Conservation (phyloP, 2,113 vertebrate genomes). For the Otus sunia region DNA sequence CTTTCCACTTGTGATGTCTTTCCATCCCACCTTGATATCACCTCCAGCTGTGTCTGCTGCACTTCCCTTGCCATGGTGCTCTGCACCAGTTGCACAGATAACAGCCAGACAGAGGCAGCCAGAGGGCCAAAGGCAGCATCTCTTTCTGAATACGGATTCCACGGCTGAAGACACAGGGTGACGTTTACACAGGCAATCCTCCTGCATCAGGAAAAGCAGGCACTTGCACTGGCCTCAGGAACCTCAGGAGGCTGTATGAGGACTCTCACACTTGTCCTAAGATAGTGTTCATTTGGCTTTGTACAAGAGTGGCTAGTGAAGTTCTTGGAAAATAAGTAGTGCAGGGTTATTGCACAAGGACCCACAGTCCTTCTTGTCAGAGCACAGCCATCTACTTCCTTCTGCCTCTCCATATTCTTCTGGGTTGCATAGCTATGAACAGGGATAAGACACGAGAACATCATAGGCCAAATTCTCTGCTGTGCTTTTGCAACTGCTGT, state of each 20-base stretch:
- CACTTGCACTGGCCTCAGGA: neutral
- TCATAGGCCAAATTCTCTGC: neutral
- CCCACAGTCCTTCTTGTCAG: neutral
- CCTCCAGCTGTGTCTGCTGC: slow-evolving; percentile 35
- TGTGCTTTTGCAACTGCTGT: neutral
- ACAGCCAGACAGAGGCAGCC: neutral
- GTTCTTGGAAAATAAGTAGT: neutral
- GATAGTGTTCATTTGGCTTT: neutral
- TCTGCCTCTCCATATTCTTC: neutral
- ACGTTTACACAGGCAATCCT: neutral
- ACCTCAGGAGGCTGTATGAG: neutral
- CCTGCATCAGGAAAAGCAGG: neutral
- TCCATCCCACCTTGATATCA: neutral
- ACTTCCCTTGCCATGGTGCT: neutral
- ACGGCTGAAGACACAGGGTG: neutral
- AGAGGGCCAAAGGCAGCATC: neutral
- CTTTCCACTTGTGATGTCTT: neutral
- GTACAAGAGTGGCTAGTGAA: neutral
- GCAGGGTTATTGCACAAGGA: neutral
- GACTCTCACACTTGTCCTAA: neutral
- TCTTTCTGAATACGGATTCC: neutral
- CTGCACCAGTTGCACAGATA: neutral
- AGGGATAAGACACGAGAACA: neutral
- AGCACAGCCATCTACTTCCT: neutral
- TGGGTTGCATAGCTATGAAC: neutral